A percentile compares a stretch with the other conserved stretches of the same genome.
These are phyloP conservation scores for Drosophila rellima DNA, from an alignment of 2,888 invertebrate species.

Conservation along the genomic window DNA sequence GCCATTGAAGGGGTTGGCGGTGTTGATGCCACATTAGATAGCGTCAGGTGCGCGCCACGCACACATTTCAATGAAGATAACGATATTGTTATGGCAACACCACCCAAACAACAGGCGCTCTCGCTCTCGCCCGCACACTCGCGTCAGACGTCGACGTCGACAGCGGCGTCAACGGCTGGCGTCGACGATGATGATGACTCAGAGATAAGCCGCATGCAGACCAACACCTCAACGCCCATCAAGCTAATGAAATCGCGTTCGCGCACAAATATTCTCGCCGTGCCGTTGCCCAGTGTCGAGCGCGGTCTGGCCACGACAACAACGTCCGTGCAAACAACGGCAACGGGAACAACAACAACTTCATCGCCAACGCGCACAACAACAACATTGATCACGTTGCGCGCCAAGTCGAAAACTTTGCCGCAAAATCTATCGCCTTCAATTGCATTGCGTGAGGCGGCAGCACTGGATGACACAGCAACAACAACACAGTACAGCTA, in stretches of 20 bases:
- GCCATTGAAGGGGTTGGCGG: no score
- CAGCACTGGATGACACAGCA: slow-evolving; percentile 68
- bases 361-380: slow-evolving; percentile 53
- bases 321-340: slow-evolving; percentile 49
- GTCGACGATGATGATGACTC: slow-evolving; percentile 86
- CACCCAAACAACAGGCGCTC: slow-evolving; percentile 70
- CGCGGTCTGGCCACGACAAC: slow-evolving; percentile 73
- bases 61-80: slow-evolving; percentile 78
- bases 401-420: slow-evolving; percentile 88
- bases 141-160: slow-evolving; percentile 62
- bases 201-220: slow-evolving; percentile 86
- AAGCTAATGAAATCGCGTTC: slow-evolving; percentile 86
- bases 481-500: slow-evolving; percentile 18
- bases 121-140: slow-evolving; percentile 51
- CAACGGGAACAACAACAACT: slow-evolving; percentile 28
- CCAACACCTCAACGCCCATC: slow-evolving; percentile 86
- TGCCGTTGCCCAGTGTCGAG: slow-evolving; percentile 84
- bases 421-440: slow-evolving; percentile 87
- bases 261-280: slow-evolving; percentile 86
- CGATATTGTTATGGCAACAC: slow-evolving; percentile 76
- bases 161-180: slow-evolving; percentile 40
- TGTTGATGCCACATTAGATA: slow-evolving; percentile 24
- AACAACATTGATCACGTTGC: slow-evolving; percentile 72
- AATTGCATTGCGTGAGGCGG: slow-evolving; percentile 79
- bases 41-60: slow-evolving; percentile 65